Evolutionary conservation across 2,888 invertebrate species (phyloP).

Genomic region (Pediacus dermestoides): DNA sequence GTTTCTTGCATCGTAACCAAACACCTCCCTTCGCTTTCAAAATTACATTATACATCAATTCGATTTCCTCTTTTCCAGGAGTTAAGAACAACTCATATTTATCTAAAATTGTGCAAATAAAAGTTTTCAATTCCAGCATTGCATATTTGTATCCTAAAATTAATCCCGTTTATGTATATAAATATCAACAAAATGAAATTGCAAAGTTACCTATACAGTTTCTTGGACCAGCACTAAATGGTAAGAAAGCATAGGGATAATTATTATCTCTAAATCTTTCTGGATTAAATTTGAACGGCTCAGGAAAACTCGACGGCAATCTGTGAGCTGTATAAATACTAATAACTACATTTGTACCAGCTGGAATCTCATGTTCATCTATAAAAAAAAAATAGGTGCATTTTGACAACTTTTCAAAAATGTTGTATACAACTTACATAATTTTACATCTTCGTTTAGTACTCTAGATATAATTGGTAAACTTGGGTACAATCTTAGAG

Average conservation of each 20-base stretch:
- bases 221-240: conserved; percentile 59
- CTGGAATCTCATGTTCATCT: conserved; percentile 52
- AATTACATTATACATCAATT: conserved; percentile 55
- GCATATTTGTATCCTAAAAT: conserved; percentile 61
- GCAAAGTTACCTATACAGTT: conserved; percentile 55
- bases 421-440: no score
- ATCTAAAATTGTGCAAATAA: conserved; percentile 54
- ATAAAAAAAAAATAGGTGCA: no score
- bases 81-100: conserved; percentile 52
- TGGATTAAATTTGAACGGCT: conserved; percentile 57
- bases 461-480: conserved; percentile 63
- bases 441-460: conserved; percentile 54
- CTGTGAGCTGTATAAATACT: conserved; percentile 57
- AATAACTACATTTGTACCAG: conserved; percentile 55
- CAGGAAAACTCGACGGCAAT: conserved; percentile 54
- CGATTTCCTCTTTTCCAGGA: conserved; percentile 52
- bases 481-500: conserved; percentile 63
- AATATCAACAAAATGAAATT: no score
- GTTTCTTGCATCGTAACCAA: conserved; percentile 55
- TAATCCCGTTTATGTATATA: no score
- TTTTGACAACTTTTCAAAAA: no score
- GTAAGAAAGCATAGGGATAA: conserved; percentile 57
- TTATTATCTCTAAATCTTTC: conserved; percentile 56
- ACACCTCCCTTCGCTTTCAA: conserved; percentile 57
- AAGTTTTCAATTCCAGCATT: conserved; percentile 58